Evolutionary conservation across 2,113 vertebrate species (phyloP), one percentile per base, ranked within the genome.

Genomic region (Thalassoma bifasciatum): DNA sequence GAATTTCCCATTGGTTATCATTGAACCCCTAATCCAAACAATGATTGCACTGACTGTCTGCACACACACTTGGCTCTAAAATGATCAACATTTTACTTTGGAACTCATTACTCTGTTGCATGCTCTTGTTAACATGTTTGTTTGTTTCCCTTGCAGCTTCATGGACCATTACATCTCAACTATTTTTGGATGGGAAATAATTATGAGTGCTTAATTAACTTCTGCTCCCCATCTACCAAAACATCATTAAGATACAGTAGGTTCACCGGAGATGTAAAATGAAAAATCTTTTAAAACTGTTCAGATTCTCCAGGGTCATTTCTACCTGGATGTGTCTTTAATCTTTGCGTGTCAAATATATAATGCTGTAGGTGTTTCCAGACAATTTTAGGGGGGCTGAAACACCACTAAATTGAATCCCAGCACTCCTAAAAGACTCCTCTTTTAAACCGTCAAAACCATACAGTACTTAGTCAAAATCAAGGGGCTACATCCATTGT

Each of bases 181-280:
- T 57, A 50, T 57, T 68, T 47, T 47, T 3, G 54, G 54, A 49
- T 0, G 58, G 44, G 23, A 46, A n/a, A 17, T 47, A 10, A 26
- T 44, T 60, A 19, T 51, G 53, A 52, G 16, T 0, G 0, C 17
- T 46, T 64, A 37, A 64, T 69, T 74, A 69, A 46, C 36, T 46
- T 52, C 24, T 61, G 7, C 23, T 53, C 14, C 23, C 26, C 37
- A 30, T 64, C 57, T 22, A 50, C 44, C 21, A 46, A 63, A 64
- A 19, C 2, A 2, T 44, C 17, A 47, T 34, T 10, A 64, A n/a
- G 13, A 5, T 1, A 44, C 38, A 26, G 22, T 38, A 1, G 38
- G 42, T 19, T 53, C 21, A 70, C 23, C 30, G 16, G 19, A 46
- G 3, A 40, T 69, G 30, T 14, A 22, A 57, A 51, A 12, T 10